Evolutionary conservation across 1,140 invertebrate genomes (phyloP), one percentile per base, ranked within the genome.

Genomic region (Musca domestica): DNA sequence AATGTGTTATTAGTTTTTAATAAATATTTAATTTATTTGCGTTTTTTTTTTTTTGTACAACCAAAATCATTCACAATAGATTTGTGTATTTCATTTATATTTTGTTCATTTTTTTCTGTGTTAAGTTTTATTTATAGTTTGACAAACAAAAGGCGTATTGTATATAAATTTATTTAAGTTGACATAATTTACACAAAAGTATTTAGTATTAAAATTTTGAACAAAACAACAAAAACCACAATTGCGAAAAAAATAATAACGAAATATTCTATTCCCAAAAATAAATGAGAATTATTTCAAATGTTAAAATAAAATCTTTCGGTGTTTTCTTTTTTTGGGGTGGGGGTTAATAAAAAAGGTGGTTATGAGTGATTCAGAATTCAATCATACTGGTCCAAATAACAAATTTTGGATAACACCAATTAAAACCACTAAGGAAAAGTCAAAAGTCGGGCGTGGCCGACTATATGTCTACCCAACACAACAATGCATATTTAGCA

Each of bases 1-100:
- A 30, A 47, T 68, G 58, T 61, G 58, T 61, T 61, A 61, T 61
- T 61, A 61, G 56, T 61, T 41, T 34, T 17, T 61, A 61, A 61
- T 3, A 19, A 41, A 30, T 58, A 19, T 41, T 61, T 61, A 61
- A 34, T 61, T 34, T 61, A 61, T 34, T 61, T 56, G 15, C 6
- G 22, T 14, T 23, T 7, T 41, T 20, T 51, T 51, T 51, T 51
- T 51, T 10, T 51, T 51, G 17, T 51, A 51, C 17, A 19, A 19
- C 34, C 34, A 41, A 41, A 41, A 41, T 41, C 48, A 12, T 27
- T 27, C n/a, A 23, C 56, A 22, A 22, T 61, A 61, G 12, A 61
- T 41, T 41, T 46, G 61, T 46, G 27, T 34, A 20, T 41, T 20
- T 46, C n/a, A 20, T 41, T 20, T 46, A 3, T 41, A 12, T 64